A percentile compares a stretch with the other conserved stretches of the same genome.
phyloP scores from a whole-genome alignment of 2,888 invertebrate genomes.

The Chymomyza fuscimana region DNA sequence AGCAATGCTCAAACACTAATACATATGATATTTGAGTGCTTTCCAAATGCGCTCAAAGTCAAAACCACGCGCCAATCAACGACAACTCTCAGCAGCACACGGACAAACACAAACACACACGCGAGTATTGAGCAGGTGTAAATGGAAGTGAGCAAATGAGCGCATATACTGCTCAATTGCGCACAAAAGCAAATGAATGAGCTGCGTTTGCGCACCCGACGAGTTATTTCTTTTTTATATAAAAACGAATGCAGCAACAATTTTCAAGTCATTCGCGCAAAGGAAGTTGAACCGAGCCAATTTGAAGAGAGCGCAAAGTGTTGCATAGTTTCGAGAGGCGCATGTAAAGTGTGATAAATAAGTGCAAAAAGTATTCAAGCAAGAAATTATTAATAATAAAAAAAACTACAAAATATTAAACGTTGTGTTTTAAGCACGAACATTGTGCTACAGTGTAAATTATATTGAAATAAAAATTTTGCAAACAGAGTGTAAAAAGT shows the following conservation, averaged over 20 bases:
- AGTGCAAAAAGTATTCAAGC: not conserved
- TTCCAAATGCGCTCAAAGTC: not conserved
- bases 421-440: not conserved
- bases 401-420: slow-evolving; percentile 6
- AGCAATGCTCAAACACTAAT: not conserved
- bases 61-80: not conserved
- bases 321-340: slow-evolving; percentile 17
- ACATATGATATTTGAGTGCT: not conserved
- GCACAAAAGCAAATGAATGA: not conserved
- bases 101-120: not conserved
- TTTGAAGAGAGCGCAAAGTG: slow-evolving; percentile 14
- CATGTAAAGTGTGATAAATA: not conserved
- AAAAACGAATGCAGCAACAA: slow-evolving; percentile 58
- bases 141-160: slow-evolving; percentile 7
- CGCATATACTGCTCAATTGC: not conserved
- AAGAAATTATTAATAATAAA: not conserved
- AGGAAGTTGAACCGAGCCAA: slow-evolving; percentile 58
- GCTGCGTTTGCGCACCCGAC: not conserved
- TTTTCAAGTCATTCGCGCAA: slow-evolving; percentile 66
- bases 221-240: slow-evolving; percentile 45
- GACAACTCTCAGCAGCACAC: not conserved
- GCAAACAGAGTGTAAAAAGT: slow-evolving; percentile 9
- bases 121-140: slow-evolving; percentile 23
- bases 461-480: slow-evolving; percentile 7
- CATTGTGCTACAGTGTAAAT: slow-evolving; percentile 23